These are phyloP conservation scores for Lithobates pipiens DNA, from an alignment of 2,797 vertebrate genomes.

Conservation along the genomic window DNA sequence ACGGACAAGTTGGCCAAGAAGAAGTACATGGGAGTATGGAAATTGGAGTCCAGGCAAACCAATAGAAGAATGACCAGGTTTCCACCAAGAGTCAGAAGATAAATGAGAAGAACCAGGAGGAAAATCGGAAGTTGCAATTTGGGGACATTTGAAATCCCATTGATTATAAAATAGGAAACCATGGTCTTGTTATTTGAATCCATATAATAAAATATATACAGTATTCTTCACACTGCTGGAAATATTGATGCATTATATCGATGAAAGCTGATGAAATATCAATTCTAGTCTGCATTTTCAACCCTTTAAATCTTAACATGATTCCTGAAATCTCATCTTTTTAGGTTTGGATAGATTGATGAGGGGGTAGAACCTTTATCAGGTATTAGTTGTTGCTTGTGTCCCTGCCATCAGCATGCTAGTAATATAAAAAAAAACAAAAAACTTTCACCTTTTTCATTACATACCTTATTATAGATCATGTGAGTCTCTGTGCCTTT, in stretches of 20 bases:
- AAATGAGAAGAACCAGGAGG: constrained; percentile 43
- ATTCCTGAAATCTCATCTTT: no score
- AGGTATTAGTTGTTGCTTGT: no score
- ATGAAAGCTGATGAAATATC: neutral
- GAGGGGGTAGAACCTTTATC: no score
- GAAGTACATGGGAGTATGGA: constrained; percentile 49
- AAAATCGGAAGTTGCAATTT: constrained; percentile 6
- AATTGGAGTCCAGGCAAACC: constrained; percentile 11
- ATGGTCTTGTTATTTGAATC: neutral
- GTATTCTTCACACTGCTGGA: neutral
- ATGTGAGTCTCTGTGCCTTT: no score
- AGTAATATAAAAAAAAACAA: no score
- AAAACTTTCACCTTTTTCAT: no score
- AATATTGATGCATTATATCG: neutral
- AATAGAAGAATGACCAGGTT: constrained; percentile 33
- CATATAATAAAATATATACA: neutral
- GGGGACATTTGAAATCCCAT: constrained; percentile 18
- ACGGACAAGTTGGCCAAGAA: constrained; percentile 28
- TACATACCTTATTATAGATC: no score
- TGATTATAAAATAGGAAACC: constrained; percentile 30
- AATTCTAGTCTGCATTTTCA: no score
- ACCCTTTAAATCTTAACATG: no score
- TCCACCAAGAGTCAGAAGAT: constrained; percentile 22
- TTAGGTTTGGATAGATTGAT: no score
- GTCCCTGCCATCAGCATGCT: no score